Conservation (phyloP, 2,113 vertebrate species). For the Noturus placidus region DNA sequence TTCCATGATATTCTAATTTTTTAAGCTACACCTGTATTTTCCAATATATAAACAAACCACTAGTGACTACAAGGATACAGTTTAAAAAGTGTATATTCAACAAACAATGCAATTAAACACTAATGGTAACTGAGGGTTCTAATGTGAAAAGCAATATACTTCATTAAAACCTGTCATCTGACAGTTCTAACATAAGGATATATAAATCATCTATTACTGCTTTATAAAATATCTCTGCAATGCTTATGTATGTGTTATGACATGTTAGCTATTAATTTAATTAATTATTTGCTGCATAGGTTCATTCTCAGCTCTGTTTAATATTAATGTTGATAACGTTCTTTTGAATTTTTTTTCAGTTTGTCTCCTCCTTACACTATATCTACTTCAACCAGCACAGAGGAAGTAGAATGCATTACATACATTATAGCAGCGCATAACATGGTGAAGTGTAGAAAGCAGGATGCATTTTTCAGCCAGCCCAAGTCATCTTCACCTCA, state of each 20-base stretch:
- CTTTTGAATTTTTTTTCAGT: conserved; percentile 17
- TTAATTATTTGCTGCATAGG: not conserved
- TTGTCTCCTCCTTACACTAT: conserved; percentile 20
- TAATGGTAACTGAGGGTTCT: not conserved
- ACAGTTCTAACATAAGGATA: not conserved
- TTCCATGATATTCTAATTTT: no score
- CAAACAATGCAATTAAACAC: not conserved
- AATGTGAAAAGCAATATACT: not conserved
- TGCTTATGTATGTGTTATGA: not conserved
- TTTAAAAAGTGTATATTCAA: not conserved
- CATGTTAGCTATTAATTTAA: not conserved
- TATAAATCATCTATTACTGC: not conserved
- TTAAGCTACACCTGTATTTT: no score
- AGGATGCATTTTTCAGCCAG: conserved; percentile 46
- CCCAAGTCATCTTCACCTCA: conserved; percentile 42
- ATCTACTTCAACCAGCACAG: not conserved
- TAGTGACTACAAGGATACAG: not conserved
- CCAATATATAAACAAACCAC: not conserved
- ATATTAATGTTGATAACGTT: not conserved
- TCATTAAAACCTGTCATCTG: not conserved
- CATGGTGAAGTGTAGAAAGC: conserved; percentile 14
- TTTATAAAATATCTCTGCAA: not conserved
- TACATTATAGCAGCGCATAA: conserved; percentile 23
- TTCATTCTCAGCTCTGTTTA: not conserved
- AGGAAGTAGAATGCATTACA: conserved; percentile 15